Evolutionary conservation across 2,888 invertebrate genomes (phyloP).

Genomic region (Celastrina argiolus): DNA sequence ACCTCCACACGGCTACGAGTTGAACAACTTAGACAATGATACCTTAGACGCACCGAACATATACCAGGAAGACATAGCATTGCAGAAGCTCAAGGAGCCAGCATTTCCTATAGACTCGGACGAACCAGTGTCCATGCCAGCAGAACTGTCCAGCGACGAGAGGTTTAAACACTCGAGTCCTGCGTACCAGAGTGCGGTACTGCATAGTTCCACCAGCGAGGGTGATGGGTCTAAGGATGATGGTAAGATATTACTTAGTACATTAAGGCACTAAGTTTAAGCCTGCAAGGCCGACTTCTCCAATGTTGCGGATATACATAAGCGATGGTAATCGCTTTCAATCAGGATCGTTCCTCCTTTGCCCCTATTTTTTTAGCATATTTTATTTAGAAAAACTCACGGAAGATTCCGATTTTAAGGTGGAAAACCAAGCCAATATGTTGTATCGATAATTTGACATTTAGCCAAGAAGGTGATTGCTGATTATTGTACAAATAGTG

Average conservation of each 20-base stretch:
- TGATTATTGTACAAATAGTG: too few species aligned
- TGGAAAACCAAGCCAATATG: too few species aligned
- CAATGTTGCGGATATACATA: too few species aligned
- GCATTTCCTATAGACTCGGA: constrained; percentile 63
- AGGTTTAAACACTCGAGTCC: constrained; percentile 85
- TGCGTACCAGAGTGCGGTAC: constrained; percentile 86
- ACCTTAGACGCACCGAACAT: constrained; percentile 78
- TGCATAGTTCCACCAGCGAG: constrained; percentile 71
- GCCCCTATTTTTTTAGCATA: too few species aligned
- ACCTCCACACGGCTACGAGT: constrained; percentile 81
- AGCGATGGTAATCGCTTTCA: too few species aligned
- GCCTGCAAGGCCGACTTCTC: too few species aligned
- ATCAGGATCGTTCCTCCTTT: too few species aligned
- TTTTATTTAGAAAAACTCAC: too few species aligned
- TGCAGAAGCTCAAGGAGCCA: constrained; percentile 57
- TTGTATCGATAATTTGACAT: too few species aligned
- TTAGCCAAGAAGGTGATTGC: too few species aligned
- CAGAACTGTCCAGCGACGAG: constrained; percentile 59
- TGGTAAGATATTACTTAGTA: constrained; percentile 41
- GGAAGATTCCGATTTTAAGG: too few species aligned
- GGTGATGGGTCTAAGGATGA: constrained; percentile 63
- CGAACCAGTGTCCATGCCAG: constrained; percentile 69
- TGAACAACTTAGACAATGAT: constrained; percentile 82
- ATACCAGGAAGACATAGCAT: constrained; percentile 65
- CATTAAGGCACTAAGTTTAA: too few species aligned